Percentiles rank a stretch among this genome's conserved stretches.
These are phyloP conservation scores for Ifrita kowaldi DNA, from an alignment of 2,113 vertebrate species.

Conservation along the genomic window DNA sequence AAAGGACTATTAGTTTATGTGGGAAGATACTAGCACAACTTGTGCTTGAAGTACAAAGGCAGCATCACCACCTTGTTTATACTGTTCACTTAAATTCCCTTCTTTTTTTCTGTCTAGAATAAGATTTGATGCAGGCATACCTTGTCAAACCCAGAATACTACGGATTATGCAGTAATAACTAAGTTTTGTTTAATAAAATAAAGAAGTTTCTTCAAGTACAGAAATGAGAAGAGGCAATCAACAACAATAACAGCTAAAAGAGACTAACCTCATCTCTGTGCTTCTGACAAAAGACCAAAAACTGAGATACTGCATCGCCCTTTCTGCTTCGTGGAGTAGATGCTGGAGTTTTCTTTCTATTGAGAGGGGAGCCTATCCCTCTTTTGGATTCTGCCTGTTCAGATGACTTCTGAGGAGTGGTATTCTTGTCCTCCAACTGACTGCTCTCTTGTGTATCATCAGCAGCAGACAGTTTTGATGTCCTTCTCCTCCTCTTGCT, in stretches of 20 bases:
- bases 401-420: slow-evolving; percentile 54
- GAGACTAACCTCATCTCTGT: slow-evolving; percentile 79
- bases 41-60: neutral
- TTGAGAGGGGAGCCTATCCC: slow-evolving; percentile 57
- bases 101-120: neutral
- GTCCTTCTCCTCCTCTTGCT: slow-evolving; percentile 73
- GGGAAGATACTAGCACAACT: neutral
- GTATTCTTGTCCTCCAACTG: slow-evolving; percentile 23
- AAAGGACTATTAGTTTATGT: neutral
- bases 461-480: slow-evolving; percentile 32
- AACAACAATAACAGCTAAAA: neutral
- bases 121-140: neutral
- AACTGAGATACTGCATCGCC: slow-evolving; percentile 76
- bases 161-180: neutral
- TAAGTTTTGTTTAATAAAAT: neutral
- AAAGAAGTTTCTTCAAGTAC: neutral
- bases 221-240: neutral
- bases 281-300: slow-evolving; percentile 82
- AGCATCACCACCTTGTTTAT: neutral
- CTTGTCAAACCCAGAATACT: neutral
- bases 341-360: slow-evolving; percentile 68
- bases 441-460: slow-evolving; percentile 15
- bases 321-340: slow-evolving; percentile 69
- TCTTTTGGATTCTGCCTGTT: slow-evolving; percentile 69
- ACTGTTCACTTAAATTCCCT: neutral